Percentiles rank a stretch among this genome's conserved stretches.
These are phyloP conservation scores for Mesembrinibis cayennensis DNA, from an alignment of 2,113 vertebrate species.

Conservation along the genomic window DNA sequence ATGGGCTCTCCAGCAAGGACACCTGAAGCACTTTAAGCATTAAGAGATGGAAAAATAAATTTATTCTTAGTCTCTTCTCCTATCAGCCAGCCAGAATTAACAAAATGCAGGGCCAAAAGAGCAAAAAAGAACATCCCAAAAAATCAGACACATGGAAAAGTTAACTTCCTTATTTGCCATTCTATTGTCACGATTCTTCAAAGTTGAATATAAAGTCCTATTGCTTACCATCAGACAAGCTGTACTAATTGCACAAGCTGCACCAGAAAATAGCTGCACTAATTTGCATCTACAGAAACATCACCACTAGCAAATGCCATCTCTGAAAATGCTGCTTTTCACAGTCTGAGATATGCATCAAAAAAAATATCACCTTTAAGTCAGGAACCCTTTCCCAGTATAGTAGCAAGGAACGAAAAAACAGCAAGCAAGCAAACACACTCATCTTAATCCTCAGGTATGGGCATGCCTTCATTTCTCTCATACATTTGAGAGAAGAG, in stretches of 20 bases:
- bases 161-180: not conserved
- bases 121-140: not conserved
- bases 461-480: not conserved
- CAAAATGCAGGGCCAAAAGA: not conserved
- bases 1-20: not conserved
- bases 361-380: not conserved
- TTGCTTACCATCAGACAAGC: not conserved
- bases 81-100: not conserved
- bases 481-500: not conserved
- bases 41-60: not conserved
- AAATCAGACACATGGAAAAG: not conserved
- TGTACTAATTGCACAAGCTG: not conserved
- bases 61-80: not conserved
- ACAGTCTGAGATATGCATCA: not conserved
- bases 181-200: not conserved
- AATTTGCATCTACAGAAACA: not conserved
- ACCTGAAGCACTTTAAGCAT: not conserved
- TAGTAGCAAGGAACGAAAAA: not conserved
- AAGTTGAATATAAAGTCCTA: not conserved
- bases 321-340: not conserved
- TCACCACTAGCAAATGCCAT: not conserved
- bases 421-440: not conserved
- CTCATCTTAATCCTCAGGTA: not conserved
- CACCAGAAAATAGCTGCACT: not conserved
- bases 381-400: not conserved